Percentiles rank a stretch among this genome's conserved stretches.
Evolutionary conservation across 64 coral and sea anemone genomes (phyloP).

Genomic region (Pachyseris speciosa): DNA sequence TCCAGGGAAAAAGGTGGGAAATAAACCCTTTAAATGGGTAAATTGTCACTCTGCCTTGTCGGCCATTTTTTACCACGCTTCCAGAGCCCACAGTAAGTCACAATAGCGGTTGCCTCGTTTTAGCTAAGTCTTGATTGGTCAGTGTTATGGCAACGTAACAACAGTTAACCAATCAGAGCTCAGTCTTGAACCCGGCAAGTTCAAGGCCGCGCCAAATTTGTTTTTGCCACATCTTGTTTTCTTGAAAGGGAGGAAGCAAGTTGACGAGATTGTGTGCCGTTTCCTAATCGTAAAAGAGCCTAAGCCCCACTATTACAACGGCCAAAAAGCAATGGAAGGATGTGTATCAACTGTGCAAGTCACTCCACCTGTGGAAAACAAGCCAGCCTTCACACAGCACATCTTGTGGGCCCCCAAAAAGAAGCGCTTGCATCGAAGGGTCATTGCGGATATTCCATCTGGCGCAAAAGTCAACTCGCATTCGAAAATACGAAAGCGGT

Average conservation of each 20-base stretch:
- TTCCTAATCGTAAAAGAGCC: not conserved
- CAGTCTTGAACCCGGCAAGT: not conserved
- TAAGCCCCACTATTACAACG: not conserved
- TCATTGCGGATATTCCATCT: conserved; percentile 14
- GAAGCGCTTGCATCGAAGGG: conserved; percentile 58
- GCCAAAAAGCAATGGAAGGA: conserved; percentile 19
- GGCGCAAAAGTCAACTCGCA: conserved; percentile 44
- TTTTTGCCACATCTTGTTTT: not conserved
- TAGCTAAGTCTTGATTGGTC: not conserved
- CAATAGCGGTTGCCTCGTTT: not conserved
- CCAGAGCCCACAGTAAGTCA: not conserved
- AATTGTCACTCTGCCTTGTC: not conserved
- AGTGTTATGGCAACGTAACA: not conserved
- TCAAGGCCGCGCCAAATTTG: conserved; percentile 13
- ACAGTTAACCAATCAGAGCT: conserved; percentile 2
- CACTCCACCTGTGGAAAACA: conserved; percentile 51
- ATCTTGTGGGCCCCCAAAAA: conserved; percentile 74
- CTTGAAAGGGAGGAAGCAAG: too few species aligned
- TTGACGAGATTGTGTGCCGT: not conserved
- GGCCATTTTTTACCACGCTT: conserved; percentile 17
- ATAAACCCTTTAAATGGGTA: not conserved
- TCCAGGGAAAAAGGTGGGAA: not conserved
- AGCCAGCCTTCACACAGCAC: conserved; percentile 4
- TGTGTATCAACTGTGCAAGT: conserved; percentile 25
- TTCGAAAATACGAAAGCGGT: conserved; percentile 66